A percentile compares a stretch with the other conserved stretches of the same genome.
Evolutionary conservation across 2,113 vertebrate species (phyloP).

Genomic region (Megaceryle torquata): DNA sequence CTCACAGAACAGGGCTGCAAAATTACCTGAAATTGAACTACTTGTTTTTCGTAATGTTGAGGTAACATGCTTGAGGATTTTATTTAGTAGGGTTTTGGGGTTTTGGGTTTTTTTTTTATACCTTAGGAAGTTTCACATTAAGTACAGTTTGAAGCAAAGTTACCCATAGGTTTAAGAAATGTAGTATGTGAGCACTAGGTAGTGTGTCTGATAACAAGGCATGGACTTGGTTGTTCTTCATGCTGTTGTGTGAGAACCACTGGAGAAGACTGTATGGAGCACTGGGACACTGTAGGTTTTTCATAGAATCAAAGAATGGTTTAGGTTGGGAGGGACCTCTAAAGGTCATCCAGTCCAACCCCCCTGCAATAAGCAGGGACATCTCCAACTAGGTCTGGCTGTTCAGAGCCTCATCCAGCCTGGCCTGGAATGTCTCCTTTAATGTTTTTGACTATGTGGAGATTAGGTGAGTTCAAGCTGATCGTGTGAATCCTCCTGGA

Average conservation of each 20-base stretch:
- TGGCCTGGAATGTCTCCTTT: too few species aligned
- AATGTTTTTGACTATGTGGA: not conserved
- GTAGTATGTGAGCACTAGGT: not conserved
- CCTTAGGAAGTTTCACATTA: not conserved
- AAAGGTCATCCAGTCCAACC: too few species aligned
- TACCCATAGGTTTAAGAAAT: not conserved
- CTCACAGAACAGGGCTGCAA: not conserved
- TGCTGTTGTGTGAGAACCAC: not conserved
- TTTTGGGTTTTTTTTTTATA: not conserved
- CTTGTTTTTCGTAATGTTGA: not conserved
- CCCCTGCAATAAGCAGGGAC: too few species aligned
- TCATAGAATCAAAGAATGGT: too few species aligned
- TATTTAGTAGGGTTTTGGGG: not conserved
- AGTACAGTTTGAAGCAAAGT: not conserved
- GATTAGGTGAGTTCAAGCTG: not conserved
- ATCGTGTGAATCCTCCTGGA: not conserved
- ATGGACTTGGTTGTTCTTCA: not conserved
- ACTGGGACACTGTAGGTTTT: not conserved
- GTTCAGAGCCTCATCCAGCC: too few species aligned
- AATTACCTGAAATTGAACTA: not conserved
- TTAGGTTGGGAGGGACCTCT: too few species aligned
- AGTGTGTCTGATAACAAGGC: fast-evolving
- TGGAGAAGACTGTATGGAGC: not conserved
- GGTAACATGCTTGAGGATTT: not conserved
- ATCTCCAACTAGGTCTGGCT: too few species aligned